Conservation (phyloP, 2,888 invertebrate species). For the Nephrotoma appendiculata region DNA sequence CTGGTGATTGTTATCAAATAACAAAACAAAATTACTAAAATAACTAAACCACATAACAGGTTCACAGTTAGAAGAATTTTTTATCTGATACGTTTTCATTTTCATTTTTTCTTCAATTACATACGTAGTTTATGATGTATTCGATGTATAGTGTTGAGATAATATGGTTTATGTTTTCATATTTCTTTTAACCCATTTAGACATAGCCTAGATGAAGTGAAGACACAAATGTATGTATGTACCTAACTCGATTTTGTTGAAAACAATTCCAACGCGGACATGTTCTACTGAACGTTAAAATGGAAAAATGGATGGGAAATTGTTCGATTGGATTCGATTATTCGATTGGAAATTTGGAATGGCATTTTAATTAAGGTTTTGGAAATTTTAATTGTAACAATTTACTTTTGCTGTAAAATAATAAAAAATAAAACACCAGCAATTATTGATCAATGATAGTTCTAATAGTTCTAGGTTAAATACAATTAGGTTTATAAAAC, state of each 20-base stretch:
- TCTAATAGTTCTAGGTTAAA: neutral
- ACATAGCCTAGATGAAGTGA: neutral
- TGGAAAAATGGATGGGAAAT: neutral
- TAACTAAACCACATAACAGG: neutral
- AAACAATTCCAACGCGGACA: neutral
- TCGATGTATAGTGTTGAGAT: neutral
- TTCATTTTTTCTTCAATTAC: neutral
- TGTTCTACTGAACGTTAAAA: neutral
- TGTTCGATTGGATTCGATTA: neutral
- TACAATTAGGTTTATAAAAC: neutral
- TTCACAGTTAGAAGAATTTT: neutral
- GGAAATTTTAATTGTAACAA: neutral
- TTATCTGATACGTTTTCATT: neutral
- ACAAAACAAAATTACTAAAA: neutral
- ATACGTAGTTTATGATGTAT: neutral
- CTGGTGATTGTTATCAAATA: neutral
- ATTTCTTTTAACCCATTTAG: neutral
- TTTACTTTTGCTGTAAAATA: neutral
- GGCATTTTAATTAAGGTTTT: neutral
- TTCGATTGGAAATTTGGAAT: neutral
- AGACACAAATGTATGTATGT: neutral
- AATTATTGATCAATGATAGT: neutral
- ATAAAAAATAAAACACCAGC: neutral
- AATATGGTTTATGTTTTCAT: neutral
- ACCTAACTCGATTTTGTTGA: neutral